A percentile compares a stretch with the other conserved stretches of the same genome.
phyloP scores from a whole-genome alignment of 2,113 vertebrate species.

The Heliornis fulica region DNA sequence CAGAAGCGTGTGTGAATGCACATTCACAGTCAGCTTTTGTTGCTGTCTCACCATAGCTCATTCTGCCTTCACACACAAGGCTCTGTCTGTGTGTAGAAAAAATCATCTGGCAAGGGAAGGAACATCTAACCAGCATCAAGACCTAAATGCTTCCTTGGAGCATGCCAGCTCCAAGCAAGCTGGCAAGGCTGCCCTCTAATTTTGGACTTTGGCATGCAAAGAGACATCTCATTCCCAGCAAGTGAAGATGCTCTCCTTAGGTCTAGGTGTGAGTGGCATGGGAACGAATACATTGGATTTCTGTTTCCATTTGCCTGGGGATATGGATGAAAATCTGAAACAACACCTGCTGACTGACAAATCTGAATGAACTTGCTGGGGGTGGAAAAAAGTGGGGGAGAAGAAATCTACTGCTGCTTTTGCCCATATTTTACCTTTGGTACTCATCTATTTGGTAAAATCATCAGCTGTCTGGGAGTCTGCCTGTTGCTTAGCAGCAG shows the following conservation, averaged over 20 bases:
- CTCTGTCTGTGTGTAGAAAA: background rate
- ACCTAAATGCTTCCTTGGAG: background rate
- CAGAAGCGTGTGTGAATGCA: background rate
- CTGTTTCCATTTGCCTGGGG: background rate
- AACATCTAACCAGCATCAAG: background rate
- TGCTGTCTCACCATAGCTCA: background rate
- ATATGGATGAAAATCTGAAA: background rate
- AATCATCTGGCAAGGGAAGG: background rate
- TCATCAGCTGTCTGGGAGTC: background rate
- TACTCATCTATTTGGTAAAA: background rate
- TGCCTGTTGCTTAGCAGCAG: constrained; percentile 44
- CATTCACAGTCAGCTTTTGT: background rate
- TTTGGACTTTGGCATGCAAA: background rate
- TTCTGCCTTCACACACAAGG: background rate
- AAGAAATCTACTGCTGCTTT: background rate
- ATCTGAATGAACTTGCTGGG: background rate
- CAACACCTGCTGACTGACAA: background rate
- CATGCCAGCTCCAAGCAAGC: background rate
- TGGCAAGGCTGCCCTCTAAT: background rate
- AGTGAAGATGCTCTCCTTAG: background rate
- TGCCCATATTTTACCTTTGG: constrained; percentile 11
- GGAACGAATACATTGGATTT: background rate
- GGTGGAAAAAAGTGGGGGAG: background rate
- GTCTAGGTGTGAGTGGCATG: background rate
- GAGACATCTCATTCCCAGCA: background rate